These are phyloP conservation scores for Dromius quadrimaculatus DNA, from an alignment of 2,888 invertebrate species.

Conservation along the genomic window DNA sequence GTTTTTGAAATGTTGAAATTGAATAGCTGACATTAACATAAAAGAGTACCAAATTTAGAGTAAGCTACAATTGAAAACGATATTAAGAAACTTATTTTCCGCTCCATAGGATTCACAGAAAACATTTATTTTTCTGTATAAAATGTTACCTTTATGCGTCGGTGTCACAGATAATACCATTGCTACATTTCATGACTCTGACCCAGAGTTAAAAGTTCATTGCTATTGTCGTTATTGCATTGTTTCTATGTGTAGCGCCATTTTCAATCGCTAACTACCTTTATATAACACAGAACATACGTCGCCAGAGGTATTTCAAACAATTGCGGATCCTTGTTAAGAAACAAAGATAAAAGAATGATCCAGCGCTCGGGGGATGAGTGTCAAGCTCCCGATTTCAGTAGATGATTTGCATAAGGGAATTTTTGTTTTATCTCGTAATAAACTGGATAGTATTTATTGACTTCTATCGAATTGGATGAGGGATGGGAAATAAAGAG, in stretches of 20 bases:
- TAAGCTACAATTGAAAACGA: too few relatives aligned
- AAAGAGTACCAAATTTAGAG: too few relatives aligned
- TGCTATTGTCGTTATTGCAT: neutral
- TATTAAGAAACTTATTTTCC: too few relatives aligned
- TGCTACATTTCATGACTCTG: conserved; percentile 12
- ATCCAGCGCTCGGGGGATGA: conserved; percentile 1
- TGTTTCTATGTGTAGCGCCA: conserved; percentile 8
- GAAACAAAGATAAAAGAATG: conserved; percentile 22
- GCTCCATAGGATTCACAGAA: too few relatives aligned
- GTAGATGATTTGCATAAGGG: conserved; percentile 2
- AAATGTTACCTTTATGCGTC: conserved; percentile 7
- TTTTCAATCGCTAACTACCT: too few relatives aligned
- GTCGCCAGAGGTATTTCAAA: conserved; percentile 8
- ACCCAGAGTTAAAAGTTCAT: conserved; percentile 16
- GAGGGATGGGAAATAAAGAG: too few relatives aligned
- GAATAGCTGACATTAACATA: too few relatives aligned
- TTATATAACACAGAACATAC: conserved; percentile 4
- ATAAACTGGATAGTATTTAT: too few relatives aligned
- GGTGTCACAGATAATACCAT: conserved; percentile 4
- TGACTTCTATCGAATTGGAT: too few relatives aligned
- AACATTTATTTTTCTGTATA: too few relatives aligned
- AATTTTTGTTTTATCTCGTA: conserved; percentile 22
- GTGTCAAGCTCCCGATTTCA: conserved; percentile 20
- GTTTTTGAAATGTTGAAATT: too few relatives aligned
- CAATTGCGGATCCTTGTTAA: conserved; percentile 24